Percentiles rank a stretch among this genome's conserved stretches.
phyloP scores from a whole-genome alignment of 37 sponge, comb jelly and placozoan genomes.

The Beroe forskalii region DNA sequence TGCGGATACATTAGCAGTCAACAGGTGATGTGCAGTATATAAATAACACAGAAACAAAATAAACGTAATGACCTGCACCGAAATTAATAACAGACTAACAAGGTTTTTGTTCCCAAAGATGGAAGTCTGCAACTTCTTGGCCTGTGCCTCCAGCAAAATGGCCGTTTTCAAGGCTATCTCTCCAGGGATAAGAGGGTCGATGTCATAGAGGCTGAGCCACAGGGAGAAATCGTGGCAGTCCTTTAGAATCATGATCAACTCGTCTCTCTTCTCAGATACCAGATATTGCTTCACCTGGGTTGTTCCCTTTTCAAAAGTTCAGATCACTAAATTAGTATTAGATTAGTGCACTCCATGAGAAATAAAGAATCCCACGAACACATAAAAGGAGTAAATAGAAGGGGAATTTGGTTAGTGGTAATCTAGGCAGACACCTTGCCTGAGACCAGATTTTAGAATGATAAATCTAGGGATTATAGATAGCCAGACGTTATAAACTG shows the following conservation, averaged over 20 bases:
- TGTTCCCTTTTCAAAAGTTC: not conserved
- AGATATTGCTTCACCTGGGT: constrained; percentile 45
- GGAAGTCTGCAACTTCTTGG: constrained; percentile 22
- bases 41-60: no score
- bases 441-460: no score
- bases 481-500: no score
- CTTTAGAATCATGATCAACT: not conserved
- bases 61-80: no score
- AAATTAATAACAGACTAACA: not conserved
- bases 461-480: no score
- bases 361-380: no score
- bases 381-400: no score
- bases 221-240: constrained; percentile 24
- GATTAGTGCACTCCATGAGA: not conserved
- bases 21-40: no score
- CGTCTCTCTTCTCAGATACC: not conserved
- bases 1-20: no score
- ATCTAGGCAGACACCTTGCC: no score
- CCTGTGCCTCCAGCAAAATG: constrained; percentile 68
- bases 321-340: no score
- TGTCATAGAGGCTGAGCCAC: constrained; percentile 66
- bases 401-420: no score
- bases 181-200: constrained; percentile 71
- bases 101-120: not conserved
- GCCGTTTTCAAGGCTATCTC: constrained; percentile 67